phyloP scores from a whole-genome alignment of 2,113 vertebrate species.

The Pedetes capensis region DNA sequence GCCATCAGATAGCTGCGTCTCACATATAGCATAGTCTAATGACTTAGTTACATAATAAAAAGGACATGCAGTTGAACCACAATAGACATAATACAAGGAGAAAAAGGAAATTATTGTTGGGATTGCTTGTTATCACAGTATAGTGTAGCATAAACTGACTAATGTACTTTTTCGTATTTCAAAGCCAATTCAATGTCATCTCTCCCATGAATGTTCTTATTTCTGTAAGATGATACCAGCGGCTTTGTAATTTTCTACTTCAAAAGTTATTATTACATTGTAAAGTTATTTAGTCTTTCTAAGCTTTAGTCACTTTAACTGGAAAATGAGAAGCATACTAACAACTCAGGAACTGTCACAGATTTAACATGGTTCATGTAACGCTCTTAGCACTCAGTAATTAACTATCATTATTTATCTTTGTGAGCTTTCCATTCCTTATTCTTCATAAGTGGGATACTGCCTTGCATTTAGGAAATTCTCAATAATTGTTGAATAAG shows the following conservation, averaged over 20 bases:
- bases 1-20: not conserved
- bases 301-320: not conserved
- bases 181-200: not conserved
- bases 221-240: not conserved
- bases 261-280: not conserved
- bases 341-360: not conserved
- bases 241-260: not conserved
- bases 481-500: not conserved
- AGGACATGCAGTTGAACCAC: not conserved
- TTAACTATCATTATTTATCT: not conserved
- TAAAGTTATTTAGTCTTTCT: not conserved
- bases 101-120: not conserved
- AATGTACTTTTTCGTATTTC: not conserved
- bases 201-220: not conserved
- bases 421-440: constrained; percentile 13
- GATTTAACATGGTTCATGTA: constrained; percentile 28
- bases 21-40: not conserved
- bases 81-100: not conserved
- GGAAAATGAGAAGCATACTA: not conserved
- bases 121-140: not conserved
- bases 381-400: not conserved
- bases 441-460: not conserved
- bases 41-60: not conserved
- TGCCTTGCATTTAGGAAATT: not conserved
- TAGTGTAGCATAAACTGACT: not conserved